Evolutionary conservation across 2,888 invertebrate species (phyloP).

Genomic region (Theretra japonica): DNA sequence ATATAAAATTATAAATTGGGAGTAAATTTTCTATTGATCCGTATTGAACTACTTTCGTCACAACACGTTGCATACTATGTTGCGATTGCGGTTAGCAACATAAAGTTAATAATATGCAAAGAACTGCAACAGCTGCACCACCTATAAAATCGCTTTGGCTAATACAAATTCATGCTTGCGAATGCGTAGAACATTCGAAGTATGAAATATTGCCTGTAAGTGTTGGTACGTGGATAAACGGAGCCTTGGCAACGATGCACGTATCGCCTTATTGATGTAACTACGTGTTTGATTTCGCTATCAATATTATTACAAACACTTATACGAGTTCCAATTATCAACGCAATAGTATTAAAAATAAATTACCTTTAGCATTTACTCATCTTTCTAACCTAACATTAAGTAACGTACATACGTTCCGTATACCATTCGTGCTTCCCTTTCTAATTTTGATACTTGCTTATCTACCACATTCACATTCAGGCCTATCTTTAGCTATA

Average conservation of each 20-base stretch:
- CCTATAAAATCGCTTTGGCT: neutral
- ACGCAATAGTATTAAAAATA: neutral
- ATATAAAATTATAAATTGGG: too few relatives aligned
- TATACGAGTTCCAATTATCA: neutral
- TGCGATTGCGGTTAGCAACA: too few relatives aligned
- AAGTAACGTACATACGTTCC: neutral
- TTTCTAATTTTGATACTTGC: neutral
- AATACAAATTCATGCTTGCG: neutral
- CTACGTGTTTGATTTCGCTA: conserved; percentile 7
- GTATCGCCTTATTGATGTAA: conserved; percentile 26
- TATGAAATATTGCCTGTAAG: conserved; percentile 1
- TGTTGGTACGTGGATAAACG: conserved; percentile 10
- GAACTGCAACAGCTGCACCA: neutral
- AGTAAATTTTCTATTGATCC: too few relatives aligned
- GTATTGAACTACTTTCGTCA: too few relatives aligned
- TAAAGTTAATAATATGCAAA: too few relatives aligned
- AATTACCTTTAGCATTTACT: neutral
- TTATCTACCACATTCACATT: conserved; percentile 2
- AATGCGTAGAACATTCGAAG: neutral
- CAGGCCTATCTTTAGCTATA: neutral
- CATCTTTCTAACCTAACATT: neutral
- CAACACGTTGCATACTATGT: too few relatives aligned
- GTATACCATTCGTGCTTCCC: neutral
- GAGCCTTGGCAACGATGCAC: conserved; percentile 26
- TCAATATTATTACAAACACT: conserved; percentile 8